phyloP scores from a whole-genome alignment of 2,888 invertebrate species.

The Callosobruchus maculatus region DNA sequence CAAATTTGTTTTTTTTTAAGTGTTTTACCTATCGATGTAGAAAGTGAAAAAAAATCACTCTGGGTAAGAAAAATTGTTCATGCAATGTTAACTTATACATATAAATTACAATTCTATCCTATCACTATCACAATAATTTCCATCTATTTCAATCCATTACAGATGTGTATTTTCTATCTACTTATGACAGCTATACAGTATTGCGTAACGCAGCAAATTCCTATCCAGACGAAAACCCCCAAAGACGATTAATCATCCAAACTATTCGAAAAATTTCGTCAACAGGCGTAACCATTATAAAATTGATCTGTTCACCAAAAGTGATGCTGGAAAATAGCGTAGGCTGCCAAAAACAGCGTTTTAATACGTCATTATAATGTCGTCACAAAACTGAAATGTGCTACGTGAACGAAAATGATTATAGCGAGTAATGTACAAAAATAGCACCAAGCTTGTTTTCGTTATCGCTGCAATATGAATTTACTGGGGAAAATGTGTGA shows the following conservation, averaged over 20 bases:
- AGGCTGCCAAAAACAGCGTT: not conserved
- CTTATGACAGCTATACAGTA: too few species aligned
- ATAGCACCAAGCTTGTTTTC: not conserved
- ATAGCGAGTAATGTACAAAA: not conserved
- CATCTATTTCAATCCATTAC: too few species aligned
- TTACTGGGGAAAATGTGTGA: not conserved
- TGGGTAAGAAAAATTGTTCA: too few species aligned
- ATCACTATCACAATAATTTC: too few species aligned
- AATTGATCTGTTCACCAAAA: not conserved
- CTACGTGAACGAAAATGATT: not conserved
- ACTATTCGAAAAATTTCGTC: not conserved
- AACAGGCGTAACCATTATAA: not conserved
- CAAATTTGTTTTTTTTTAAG: too few species aligned
- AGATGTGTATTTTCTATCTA: too few species aligned
- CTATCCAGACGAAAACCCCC: not conserved
- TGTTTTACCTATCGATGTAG: too few species aligned
- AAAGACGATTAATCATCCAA: not conserved
- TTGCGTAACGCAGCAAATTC: not conserved
- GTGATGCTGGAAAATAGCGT: not conserved
- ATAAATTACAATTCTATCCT: too few species aligned
- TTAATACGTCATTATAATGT: not conserved
- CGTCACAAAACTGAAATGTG: not conserved
- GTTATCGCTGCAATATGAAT: not conserved
- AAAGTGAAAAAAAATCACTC: too few species aligned
- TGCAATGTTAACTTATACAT: too few species aligned